Evolutionary conservation across 2,113 vertebrate species (phyloP), one percentile per base, ranked within the genome.

Genomic region (Herpailurus yagouaroundi): DNA sequence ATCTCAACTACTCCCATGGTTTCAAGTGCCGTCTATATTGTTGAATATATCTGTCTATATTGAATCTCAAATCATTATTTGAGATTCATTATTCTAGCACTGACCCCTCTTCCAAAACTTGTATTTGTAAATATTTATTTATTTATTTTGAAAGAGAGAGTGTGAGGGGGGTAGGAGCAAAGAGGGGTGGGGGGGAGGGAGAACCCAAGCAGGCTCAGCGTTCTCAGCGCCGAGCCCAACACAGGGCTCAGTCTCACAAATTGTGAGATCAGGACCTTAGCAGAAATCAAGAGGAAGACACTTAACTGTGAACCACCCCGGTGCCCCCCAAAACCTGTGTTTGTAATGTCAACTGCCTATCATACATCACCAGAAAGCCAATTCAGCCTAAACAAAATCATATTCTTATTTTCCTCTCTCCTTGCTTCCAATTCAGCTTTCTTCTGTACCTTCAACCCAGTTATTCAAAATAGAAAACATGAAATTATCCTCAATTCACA

Each of bases 41-140:
- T n/a, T 77, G 50, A 64, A 79, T 29, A 79, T 21, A n/a, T 8
- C 27, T 14, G 13, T 55, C 82, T 29, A 55, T 21, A n/a, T 18
- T 50, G 38, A 91, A 76, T 84, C 25, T 79, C 81, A 82, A 95
- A 69, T 93, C 31, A 92, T 74, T 86, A 71, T 94, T 74, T 86
- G 63, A 68, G 63, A 77, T 57, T 68, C 36, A 48, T n/a, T 64
- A 52, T 41, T 81, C 55, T 81, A 71, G 31, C 25, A 55, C 60
- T 73, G 9, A 55, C 69, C 7, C 60, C 18, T 76, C 66, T 94
- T 83, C 73, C n/a, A 74, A 80, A 95, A 33, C 8, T 69, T 13
- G 7, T 89, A 80, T 87, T 92, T 94, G n/a, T 25, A 73, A 60
- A 23, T 60, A 21, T 60, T 60, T 60, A 60, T 57, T 57, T 57